Evolutionary conservation across 2,888 invertebrate genomes (phyloP).

Genomic region (Strigamia crassipes): DNA sequence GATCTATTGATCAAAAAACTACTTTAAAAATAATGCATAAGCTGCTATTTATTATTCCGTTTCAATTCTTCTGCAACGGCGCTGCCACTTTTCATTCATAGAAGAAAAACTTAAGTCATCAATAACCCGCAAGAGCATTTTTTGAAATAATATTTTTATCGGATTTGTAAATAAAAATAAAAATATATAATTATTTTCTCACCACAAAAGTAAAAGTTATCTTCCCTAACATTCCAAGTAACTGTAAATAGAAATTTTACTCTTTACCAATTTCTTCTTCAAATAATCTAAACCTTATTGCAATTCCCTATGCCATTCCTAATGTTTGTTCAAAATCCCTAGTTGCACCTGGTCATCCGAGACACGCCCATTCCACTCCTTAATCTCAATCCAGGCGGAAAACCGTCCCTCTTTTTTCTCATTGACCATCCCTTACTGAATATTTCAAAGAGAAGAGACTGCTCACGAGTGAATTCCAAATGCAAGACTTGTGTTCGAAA

Average conservation of each 20-base stretch:
- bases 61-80: not conserved
- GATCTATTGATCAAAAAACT: not conserved
- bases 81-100: conserved; percentile 5
- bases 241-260: not conserved
- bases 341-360: conserved; percentile 28
- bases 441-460: conserved; percentile 19
- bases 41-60: not conserved
- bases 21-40: not conserved
- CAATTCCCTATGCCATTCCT: conserved; percentile 9
- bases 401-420: conserved; percentile 2
- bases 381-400: conserved; percentile 24
- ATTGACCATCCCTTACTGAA: conserved; percentile 24
- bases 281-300: conserved; percentile 38
- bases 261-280: conserved; percentile 1
- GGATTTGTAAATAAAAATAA: not conserved
- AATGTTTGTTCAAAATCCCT: conserved; percentile 38
- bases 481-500: not conserved
- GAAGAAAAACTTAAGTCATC: not conserved
- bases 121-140: not conserved
- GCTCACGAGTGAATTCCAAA: conserved; percentile 11
- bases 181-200: not conserved
- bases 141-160: not conserved
- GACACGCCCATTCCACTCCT: not conserved
- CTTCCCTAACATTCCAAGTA: not conserved
- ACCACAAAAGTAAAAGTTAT: too few relatives aligned